These are phyloP conservation scores for Aurelia sp. DNA, from an alignment of 30 jellyfish, hydroid and myxozoan species.

Conservation along the genomic window DNA sequence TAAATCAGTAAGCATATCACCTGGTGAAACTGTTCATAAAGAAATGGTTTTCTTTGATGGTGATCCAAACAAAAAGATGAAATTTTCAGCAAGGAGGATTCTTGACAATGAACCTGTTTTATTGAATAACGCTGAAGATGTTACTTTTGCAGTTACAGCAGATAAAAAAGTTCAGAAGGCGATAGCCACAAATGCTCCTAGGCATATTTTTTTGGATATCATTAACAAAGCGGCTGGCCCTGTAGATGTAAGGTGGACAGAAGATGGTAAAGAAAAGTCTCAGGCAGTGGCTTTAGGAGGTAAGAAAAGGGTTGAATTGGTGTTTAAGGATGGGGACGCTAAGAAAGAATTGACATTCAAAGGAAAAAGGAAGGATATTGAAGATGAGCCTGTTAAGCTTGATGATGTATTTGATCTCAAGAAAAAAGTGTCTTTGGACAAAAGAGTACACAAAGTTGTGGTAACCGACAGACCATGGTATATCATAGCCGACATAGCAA, in stretches of 20 bases:
- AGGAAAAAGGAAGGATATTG: neutral
- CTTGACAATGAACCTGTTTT: neutral
- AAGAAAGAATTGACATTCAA: neutral
- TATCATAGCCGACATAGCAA: neutral
- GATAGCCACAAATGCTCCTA: constrained; percentile 9
- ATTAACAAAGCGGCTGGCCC: constrained; percentile 53
- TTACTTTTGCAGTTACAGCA: neutral
- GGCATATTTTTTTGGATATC: constrained; percentile 6
- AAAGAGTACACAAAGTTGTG: neutral
- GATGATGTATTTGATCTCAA: neutral
- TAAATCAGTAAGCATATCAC: neutral
- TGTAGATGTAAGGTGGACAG: neutral
- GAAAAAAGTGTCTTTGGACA: neutral
- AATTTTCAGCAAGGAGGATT: neutral
- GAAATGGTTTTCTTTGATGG: neutral
- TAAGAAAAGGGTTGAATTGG: neutral
- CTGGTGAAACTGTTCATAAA: neutral
- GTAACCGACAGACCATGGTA: neutral
- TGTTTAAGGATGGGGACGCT: neutral
- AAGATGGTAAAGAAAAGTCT: neutral
- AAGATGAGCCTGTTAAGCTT: neutral
- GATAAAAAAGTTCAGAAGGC: neutral
- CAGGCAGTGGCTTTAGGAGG: neutral
- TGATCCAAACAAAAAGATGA: neutral
- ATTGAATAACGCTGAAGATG: neutral